These are phyloP conservation scores for Tiphia femorata DNA, from an alignment of 2,888 invertebrate species.

Conservation along the genomic window DNA sequence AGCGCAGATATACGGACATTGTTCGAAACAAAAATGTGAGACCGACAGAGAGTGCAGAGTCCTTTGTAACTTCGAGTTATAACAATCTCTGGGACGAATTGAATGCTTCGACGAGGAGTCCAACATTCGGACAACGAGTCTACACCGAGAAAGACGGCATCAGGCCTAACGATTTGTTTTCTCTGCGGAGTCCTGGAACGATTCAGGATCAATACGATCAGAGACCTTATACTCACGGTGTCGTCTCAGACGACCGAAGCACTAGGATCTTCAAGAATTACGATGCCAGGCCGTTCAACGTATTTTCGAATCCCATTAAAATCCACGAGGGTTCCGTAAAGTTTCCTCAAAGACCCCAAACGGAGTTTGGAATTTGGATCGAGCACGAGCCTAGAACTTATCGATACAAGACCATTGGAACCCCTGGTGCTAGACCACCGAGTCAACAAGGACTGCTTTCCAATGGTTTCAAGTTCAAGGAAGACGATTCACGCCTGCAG, in stretches of 20 bases:
- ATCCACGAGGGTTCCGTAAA: constrained; percentile 2
- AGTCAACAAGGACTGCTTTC: too few species aligned
- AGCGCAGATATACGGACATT: constrained; percentile 21
- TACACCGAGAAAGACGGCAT: neutral
- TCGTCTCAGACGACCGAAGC: neutral
- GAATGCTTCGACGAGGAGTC: neutral
- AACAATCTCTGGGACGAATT: neutral
- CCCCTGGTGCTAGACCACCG: too few species aligned
- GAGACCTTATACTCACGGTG: neutral
- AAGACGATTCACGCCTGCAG: too few species aligned
- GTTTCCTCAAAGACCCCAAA: neutral
- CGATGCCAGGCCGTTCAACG: neutral
- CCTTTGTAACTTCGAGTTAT: neutral
- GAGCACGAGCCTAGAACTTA: neutral
- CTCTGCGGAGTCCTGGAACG: neutral
- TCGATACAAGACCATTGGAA: neutral
- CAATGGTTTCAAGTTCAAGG: too few species aligned
- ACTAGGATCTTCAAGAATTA: too few species aligned
- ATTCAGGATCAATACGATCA: neutral
- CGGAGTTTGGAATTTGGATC: constrained; percentile 10
- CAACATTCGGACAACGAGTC: neutral
- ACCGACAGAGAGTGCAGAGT: neutral
- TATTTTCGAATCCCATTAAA: constrained; percentile 8
- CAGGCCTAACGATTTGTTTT: neutral
- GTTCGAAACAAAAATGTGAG: constrained; percentile 18